Evolutionary conservation across 2,797 vertebrate genomes (phyloP).

Genomic region (Alfaro cultratus): DNA sequence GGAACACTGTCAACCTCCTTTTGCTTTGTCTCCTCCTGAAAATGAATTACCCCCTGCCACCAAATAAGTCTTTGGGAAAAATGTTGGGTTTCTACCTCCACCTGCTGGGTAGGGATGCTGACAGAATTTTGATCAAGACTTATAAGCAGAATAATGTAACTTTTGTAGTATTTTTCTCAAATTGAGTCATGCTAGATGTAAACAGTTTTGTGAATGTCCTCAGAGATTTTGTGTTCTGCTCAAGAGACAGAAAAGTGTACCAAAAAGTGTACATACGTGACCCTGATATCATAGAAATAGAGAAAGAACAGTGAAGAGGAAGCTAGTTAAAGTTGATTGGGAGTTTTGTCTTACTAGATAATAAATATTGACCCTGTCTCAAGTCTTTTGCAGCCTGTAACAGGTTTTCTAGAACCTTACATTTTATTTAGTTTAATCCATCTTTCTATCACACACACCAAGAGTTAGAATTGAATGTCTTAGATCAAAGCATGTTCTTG

Average conservation of each 20-base stretch:
- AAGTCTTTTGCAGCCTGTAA: too few species aligned
- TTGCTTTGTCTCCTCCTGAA: slow-evolving; percentile 44
- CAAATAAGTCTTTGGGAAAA: slow-evolving; percentile 32
- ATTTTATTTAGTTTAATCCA: too few species aligned
- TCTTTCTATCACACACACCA: too few species aligned
- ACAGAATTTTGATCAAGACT: slow-evolving; percentile 11
- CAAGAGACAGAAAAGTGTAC: not conserved
- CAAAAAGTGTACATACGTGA: not conserved
- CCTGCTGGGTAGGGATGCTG: slow-evolving; percentile 19
- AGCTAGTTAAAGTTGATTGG: too few species aligned
- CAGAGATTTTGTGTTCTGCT: slow-evolving; percentile 1
- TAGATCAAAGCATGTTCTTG: not conserved
- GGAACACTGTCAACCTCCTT: slow-evolving; percentile 48
- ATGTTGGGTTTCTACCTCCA: not conserved
- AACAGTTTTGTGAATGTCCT: slow-evolving; percentile 5
- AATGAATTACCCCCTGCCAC: slow-evolving; percentile 47
- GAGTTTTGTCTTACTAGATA: too few species aligned
- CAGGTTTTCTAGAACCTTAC: too few species aligned
- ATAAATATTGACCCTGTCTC: too few species aligned
- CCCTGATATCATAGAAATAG: not conserved
- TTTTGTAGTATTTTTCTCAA: not conserved
- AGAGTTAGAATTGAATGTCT: not conserved
- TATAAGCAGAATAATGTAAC: not conserved
- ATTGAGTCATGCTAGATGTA: not conserved
- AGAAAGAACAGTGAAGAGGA: not conserved